Evolutionary conservation across 2,797 vertebrate genomes (phyloP).

Genomic region (Hoplostethus atlanticus): DNA sequence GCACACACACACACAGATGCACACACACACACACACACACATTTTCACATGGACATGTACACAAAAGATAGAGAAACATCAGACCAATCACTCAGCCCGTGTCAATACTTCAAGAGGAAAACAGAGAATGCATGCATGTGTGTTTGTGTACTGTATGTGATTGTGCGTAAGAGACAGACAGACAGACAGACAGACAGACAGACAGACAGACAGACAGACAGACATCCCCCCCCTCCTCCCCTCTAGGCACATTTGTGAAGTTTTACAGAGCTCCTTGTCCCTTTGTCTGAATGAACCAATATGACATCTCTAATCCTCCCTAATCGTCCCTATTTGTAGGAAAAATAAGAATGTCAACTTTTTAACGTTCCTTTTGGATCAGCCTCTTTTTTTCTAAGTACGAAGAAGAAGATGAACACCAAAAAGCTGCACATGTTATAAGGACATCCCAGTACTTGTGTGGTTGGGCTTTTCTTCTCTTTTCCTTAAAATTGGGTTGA

Average conservation of each 20-base stretch:
- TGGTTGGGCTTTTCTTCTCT: no score
- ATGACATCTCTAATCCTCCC: neutral
- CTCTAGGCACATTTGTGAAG: neutral
- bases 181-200: slow-evolving; percentile 3
- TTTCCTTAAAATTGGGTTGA: no score
- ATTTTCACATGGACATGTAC: slow-evolving; percentile 40
- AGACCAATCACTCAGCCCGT: slow-evolving; percentile 68
- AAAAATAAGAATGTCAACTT: neutral
- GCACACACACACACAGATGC: slow-evolving; percentile 31
- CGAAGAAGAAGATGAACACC: neutral
- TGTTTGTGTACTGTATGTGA: neutral
- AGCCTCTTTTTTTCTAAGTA: neutral
- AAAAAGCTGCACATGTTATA: neutral
- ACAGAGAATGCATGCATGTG: slow-evolving; percentile 18
- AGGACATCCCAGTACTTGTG: neutral
- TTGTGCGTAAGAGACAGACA: slow-evolving; percentile 12
- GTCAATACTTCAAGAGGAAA: slow-evolving; percentile 60
- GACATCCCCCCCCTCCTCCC: neutral
- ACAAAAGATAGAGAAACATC: slow-evolving; percentile 63
- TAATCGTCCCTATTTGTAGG: neutral
- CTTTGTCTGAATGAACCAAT: neutral
- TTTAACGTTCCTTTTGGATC: neutral
- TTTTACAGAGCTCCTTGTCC: neutral
- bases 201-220: slow-evolving; percentile 11
- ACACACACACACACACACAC: slow-evolving; percentile 11